phyloP scores from a whole-genome alignment of 2,113 vertebrate species.

The Bubo scandiacus region DNA sequence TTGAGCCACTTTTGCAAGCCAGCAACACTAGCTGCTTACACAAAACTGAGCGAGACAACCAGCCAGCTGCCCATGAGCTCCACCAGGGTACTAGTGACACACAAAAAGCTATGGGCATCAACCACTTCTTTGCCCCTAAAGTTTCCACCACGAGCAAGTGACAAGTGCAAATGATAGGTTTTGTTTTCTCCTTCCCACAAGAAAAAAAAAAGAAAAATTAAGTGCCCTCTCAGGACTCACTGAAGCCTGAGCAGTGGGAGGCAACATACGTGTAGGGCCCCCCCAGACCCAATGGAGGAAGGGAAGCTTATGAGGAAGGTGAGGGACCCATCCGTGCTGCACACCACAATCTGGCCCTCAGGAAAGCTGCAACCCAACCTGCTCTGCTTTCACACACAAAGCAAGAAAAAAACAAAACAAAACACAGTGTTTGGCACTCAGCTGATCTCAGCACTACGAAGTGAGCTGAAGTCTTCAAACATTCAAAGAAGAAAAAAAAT shows the following conservation, averaged over 20 bases:
- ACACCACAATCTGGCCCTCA: neutral
- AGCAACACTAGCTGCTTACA: too few species aligned
- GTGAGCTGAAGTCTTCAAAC: neutral
- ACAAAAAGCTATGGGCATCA: rapidly evolving
- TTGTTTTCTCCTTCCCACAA: neutral
- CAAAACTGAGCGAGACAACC: too few species aligned
- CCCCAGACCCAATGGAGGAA: neutral
- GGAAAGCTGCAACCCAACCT: rapidly evolving
- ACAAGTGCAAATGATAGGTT: rapidly evolving
- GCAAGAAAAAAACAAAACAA: neutral
- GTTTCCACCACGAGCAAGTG: neutral
- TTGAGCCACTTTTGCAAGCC: too few species aligned
- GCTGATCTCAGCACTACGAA: neutral
- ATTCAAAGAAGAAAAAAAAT: neutral
- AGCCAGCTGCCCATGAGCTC: too few species aligned
- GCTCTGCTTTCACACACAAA: neutral
- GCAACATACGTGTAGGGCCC: rapidly evolving
- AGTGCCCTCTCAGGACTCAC: neutral
- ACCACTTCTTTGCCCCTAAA: rapidly evolving
- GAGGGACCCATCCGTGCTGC: neutral
- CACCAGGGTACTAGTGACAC: neutral
- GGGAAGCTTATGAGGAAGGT: neutral
- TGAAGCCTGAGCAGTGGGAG: neutral
- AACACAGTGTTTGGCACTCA: neutral
- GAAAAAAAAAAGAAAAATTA: neutral